A percentile compares a stretch with the other conserved stretches of the same genome.
phyloP scores from a whole-genome alignment of 2,888 invertebrate species.

The Pristionchus exspectatus region DNA sequence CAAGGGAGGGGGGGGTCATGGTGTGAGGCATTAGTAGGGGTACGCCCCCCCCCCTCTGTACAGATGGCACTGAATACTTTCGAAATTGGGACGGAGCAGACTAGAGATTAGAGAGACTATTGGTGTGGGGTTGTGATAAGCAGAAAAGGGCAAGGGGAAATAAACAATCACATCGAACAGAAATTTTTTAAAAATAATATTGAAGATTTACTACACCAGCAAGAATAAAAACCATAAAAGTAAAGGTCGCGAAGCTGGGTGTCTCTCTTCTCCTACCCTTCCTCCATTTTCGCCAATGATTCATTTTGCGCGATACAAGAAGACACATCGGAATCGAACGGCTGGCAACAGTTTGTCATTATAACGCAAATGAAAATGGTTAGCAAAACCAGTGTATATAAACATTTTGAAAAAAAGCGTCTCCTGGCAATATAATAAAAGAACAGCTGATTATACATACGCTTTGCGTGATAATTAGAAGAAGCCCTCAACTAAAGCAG shows the following conservation, averaged over 20 bases:
- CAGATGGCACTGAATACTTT: constrained; percentile 24
- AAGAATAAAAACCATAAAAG: neutral
- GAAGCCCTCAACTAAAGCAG: neutral
- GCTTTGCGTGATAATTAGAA: constrained; percentile 30
- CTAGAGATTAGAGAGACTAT: neutral
- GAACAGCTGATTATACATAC: neutral
- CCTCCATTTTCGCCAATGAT: neutral
- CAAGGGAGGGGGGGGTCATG: neutral
- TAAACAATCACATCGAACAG: neutral
- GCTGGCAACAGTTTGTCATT: neutral
- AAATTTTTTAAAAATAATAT: neutral
- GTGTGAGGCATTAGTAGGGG: neutral
- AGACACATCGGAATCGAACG: neutral
- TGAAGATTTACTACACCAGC: too few relatives aligned
- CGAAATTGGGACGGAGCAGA: neutral
- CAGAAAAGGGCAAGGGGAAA: neutral
- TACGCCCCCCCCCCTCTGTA: neutral
- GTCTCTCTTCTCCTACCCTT: neutral
- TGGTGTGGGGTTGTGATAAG: neutral
- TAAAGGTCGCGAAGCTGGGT: neutral
- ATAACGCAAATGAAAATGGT: too few relatives aligned
- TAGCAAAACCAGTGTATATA: neutral
- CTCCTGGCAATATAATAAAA: neutral
- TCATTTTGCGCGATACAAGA: constrained; percentile 26
- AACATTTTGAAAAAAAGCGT: neutral